Evolutionary conservation across 2,888 invertebrate genomes (phyloP).

Genomic region (Ophonus ardosiacus): DNA sequence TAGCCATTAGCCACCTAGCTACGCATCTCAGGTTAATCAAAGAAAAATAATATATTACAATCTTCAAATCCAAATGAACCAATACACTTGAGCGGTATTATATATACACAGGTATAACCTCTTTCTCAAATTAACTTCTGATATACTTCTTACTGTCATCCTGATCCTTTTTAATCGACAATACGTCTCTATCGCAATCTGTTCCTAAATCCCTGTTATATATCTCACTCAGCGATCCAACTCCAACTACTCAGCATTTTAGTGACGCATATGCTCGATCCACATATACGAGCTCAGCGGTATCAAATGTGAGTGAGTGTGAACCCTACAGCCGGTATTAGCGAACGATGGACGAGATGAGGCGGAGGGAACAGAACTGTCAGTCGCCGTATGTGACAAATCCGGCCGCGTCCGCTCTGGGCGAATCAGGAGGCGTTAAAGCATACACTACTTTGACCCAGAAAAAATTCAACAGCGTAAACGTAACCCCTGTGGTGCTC

Average conservation of each 20-base stretch:
- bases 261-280: conserved; percentile 20
- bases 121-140: not conserved
- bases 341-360: not conserved
- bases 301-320: not conserved
- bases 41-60: no score
- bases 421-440: not conserved
- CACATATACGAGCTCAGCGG: conserved; percentile 2
- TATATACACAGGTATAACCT: no score
- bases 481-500: no score
- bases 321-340: conserved; percentile 24
- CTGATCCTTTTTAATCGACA: not conserved
- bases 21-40: no score
- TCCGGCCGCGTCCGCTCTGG: conserved; percentile 37
- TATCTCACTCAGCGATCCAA: not conserved
- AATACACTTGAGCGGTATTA: no score
- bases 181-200: not conserved
- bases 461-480: not conserved
- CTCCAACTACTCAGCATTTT: not conserved
- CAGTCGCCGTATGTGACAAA: conserved; percentile 38
- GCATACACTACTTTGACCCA: not conserved
- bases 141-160: not conserved
- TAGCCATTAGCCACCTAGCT: no score
- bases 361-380: not conserved
- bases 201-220: not conserved
- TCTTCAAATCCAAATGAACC: no score